phyloP scores from a whole-genome alignment of 2,113 vertebrate genomes.

The Circaetus cinerascens region DNA sequence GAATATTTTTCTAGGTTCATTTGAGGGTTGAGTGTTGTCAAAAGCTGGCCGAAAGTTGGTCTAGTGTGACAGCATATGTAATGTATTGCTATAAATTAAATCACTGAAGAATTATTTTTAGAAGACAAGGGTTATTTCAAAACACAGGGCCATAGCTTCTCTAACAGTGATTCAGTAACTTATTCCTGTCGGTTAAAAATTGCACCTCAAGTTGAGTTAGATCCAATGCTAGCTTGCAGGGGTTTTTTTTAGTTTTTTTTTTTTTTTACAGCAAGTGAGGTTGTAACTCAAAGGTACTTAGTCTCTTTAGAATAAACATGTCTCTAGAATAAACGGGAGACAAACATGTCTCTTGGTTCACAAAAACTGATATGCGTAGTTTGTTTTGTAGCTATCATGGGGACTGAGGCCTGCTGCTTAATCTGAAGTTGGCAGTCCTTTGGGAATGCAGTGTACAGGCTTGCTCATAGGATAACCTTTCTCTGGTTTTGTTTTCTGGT shows the following conservation, averaged over 20 bases:
- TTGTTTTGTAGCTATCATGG: background rate
- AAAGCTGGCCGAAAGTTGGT: background rate
- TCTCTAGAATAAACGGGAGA: background rate
- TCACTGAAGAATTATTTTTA: background rate
- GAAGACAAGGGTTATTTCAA: slow-evolving; percentile 32
- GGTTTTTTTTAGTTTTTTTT: background rate
- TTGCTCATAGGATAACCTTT: background rate
- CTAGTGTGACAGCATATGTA: background rate
- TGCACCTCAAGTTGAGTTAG: background rate
- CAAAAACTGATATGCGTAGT: background rate
- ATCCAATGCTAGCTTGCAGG: background rate
- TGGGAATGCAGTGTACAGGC: background rate
- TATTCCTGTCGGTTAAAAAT: background rate
- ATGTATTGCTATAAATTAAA: slow-evolving; percentile 5
- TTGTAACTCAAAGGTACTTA: background rate
- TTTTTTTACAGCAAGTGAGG: background rate
- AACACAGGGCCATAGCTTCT: background rate
- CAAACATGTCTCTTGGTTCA: background rate
- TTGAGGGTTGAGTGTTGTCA: background rate
- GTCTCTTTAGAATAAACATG: background rate
- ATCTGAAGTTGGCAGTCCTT: background rate
- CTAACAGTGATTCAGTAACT: background rate
- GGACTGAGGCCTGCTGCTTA: background rate
- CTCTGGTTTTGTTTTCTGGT: background rate
- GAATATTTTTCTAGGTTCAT: background rate